Evolutionary conservation across 1,140 invertebrate species (phyloP), one percentile per base, ranked within the genome.

Genomic region (Ditylenchus dipsaci): DNA sequence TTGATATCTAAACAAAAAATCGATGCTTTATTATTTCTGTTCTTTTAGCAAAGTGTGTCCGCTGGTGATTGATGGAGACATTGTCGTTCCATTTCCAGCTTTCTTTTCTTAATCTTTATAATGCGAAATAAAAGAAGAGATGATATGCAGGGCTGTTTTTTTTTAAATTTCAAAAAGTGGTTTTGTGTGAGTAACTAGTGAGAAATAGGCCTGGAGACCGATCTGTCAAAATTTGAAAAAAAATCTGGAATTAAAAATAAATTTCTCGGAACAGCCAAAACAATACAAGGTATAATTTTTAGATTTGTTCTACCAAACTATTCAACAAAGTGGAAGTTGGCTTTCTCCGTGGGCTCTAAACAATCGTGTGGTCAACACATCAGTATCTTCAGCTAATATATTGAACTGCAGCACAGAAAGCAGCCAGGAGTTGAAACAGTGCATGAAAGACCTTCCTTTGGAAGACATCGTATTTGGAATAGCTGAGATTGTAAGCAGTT

Each of bases 241-340:
- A n/a, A n/a, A n/a, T n/a, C n/a, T n/a, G n/a, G n/a, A n/a, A n/a
- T n/a, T n/a, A n/a, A n/a, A n/a, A n/a, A n/a, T n/a, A n/a, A n/a
- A n/a, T n/a, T n/a, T n/a, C n/a, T n/a, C n/a, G n/a, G n/a, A n/a
- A n/a, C n/a, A n/a, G n/a, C n/a, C n/a, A n/a, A n/a, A n/a, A n/a
- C n/a, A n/a, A n/a, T n/a, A n/a, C n/a, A n/a, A n/a, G n/a, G 63
- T 65, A 11, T 17, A 17, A 21, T 13, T 47, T 26, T 17, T 38
- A 69, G 69, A 71, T 62, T 33, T 71, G 11, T 71, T 71, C 69
- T 69, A 71, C 1, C 69, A 71, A 58, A 1, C 69, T 29, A 71
- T 71, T 49, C 69, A 71, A 53, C 67, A 72, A 63, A 71, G 69
- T 72, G 69, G 69, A 7, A 67, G 70, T 17, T 30, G 56, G 3